Conservation (phyloP, 2,113 vertebrate genomes). For the Sisor rabdophorus region DNA sequence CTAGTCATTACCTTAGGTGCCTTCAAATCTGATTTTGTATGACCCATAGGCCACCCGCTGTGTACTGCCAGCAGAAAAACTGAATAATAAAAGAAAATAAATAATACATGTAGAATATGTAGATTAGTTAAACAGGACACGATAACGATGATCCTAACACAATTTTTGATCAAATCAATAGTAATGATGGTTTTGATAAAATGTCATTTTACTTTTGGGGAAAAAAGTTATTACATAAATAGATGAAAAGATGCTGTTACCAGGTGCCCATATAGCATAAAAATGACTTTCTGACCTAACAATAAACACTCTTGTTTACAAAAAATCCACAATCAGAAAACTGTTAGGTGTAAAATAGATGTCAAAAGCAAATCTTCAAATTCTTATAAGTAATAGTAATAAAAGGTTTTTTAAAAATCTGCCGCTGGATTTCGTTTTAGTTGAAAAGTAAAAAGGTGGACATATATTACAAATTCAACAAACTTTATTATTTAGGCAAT, state of each 20-base stretch:
- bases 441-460: not conserved
- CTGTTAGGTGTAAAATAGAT: too few species aligned
- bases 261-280: constrained; percentile 51
- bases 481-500: too few species aligned
- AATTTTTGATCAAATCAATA: not conserved
- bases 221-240: not conserved
- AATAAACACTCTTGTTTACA: too few species aligned
- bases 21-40: constrained; percentile 42
- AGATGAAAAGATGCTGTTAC: constrained; percentile 1
- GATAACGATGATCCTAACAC: too few species aligned
- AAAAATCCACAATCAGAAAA: too few species aligned
- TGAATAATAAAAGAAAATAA: not conserved
- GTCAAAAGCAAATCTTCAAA: too few species aligned
- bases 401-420: too few species aligned
- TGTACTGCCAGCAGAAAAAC: constrained; percentile 18
- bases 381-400: constrained; percentile 43
- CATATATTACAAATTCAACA: not conserved
- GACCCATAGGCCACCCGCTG: constrained; percentile 19
- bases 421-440: not conserved
- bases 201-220: not conserved
- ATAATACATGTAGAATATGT: not conserved
- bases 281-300: not conserved
- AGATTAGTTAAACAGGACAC: not conserved
- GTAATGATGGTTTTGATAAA: not conserved
- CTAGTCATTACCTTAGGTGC: constrained; percentile 55